Evolutionary conservation across 2,113 vertebrate genomes (phyloP).

Genomic region (Meles meles): DNA sequence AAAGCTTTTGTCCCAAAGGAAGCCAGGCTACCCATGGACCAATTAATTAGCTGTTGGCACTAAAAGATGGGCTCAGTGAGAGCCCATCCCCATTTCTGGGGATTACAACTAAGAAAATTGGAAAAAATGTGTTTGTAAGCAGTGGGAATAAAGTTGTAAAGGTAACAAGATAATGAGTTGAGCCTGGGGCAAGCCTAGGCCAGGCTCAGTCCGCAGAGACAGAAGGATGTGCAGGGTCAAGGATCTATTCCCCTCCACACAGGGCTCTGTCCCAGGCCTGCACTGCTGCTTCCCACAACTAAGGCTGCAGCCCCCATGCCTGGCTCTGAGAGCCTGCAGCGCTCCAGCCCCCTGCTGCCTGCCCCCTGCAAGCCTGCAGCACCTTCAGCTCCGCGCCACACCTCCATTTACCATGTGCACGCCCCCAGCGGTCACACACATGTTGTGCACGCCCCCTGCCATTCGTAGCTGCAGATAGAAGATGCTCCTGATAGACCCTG

Average conservation of each 20-base stretch:
- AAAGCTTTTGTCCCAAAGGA: neutral
- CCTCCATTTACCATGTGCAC: neutral
- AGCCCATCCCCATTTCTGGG: neutral
- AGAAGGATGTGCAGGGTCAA: neutral
- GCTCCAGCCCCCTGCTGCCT: neutral
- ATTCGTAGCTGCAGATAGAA: neutral
- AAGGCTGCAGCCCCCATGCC: neutral
- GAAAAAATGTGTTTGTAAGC: neutral
- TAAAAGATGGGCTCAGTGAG: neutral
- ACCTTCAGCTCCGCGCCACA: neutral
- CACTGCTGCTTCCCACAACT: neutral
- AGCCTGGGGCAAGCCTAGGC: neutral
- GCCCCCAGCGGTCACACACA: neutral
- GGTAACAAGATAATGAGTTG: neutral
- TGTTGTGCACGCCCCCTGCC: neutral
- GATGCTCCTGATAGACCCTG: neutral
- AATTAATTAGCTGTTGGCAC: neutral
- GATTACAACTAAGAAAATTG: neutral
- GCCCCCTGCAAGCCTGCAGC: neutral
- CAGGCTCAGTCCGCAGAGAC: neutral
- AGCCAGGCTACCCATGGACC: neutral
- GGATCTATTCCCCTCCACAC: neutral
- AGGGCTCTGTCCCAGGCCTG: neutral
- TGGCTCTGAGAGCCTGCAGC: neutral
- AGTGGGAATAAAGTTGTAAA: neutral